Conservation (phyloP, 2,797 vertebrate species). For the Pseudomugil gertrudae region DNA sequence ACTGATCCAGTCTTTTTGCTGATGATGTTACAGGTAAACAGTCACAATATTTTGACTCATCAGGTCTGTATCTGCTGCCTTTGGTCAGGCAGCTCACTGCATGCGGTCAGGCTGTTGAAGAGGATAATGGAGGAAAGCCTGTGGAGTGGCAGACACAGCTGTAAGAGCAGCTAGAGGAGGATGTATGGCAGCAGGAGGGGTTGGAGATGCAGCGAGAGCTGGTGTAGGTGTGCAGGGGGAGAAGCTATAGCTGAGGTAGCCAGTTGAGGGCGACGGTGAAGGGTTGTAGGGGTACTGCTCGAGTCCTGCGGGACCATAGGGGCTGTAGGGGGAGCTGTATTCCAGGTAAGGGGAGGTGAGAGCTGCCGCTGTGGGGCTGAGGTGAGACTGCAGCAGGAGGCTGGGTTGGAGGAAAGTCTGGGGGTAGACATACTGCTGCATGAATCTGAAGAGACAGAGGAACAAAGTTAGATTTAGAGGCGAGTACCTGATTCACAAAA, state of each 20-base stretch:
- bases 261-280: slow-evolving; percentile 89
- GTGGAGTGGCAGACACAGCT: slow-evolving; percentile 56
- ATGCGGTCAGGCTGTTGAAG: slow-evolving; percentile 89
- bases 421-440: slow-evolving; percentile 93
- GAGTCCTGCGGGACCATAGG: slow-evolving; percentile 85
- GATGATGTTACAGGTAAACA: slow-evolving; percentile 69
- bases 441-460: slow-evolving; percentile 82
- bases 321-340: slow-evolving; percentile 89
- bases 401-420: slow-evolving; percentile 92
- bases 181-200: slow-evolving; percentile 63
- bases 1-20: slow-evolving; percentile 53
- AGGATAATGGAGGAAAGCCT: slow-evolving; percentile 89
- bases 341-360: slow-evolving; percentile 92
- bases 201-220: slow-evolving; percentile 53
- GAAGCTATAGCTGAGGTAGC: slow-evolving; percentile 90
- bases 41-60: slow-evolving; percentile 43
- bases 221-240: slow-evolving; percentile 69
- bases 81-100: slow-evolving; percentile 80
- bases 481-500: too few relatives aligned
- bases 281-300: slow-evolving; percentile 93
- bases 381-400: slow-evolving; percentile 90
- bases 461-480: not conserved
- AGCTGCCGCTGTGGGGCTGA: slow-evolving; percentile 83
- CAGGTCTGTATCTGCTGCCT: slow-evolving; percentile 4
- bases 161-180: slow-evolving; percentile 66